These are phyloP conservation scores for Rhinogobius similis DNA, from an alignment of 2,113 vertebrate species.

Conservation along the genomic window DNA sequence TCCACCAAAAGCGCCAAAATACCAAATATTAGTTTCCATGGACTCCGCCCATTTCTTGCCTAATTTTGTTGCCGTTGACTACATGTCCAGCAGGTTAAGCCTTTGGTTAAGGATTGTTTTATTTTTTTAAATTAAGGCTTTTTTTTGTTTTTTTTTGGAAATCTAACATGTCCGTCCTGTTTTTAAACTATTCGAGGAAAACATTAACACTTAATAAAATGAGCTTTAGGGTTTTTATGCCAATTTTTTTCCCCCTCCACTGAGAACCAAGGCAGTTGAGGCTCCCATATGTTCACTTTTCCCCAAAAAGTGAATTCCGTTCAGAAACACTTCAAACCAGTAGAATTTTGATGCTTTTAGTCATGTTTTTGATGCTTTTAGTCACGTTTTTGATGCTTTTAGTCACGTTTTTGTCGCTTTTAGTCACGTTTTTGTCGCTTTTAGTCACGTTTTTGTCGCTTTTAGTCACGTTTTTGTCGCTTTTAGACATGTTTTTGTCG, in stretches of 20 bases:
- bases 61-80: constrained; percentile 41
- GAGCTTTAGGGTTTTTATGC: constrained; percentile 73
- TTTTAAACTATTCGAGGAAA: constrained; percentile 58
- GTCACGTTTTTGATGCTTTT: too few relatives aligned
- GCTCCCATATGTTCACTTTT: constrained; percentile 77
- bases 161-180: constrained; percentile 55
- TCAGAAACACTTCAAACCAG: too few relatives aligned
- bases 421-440: too few relatives aligned
- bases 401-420: too few relatives aligned
- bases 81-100: constrained; percentile 47
- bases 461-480: too few relatives aligned
- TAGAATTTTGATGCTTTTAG: too few relatives aligned
- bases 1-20: constrained; percentile 31
- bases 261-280: constrained; percentile 76
- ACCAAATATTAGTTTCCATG: constrained; percentile 12
- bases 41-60: constrained; percentile 44
- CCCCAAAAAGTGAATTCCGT: constrained; percentile 79
- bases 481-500: too few relatives aligned
- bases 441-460: too few relatives aligned
- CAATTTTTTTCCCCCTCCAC: constrained; percentile 62
- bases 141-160: too few relatives aligned
- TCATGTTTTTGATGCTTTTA: too few relatives aligned
- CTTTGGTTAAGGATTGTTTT: constrained; percentile 7
- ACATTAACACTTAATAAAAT: constrained; percentile 27
- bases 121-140: too few relatives aligned